These are phyloP conservation scores for Orycteropus afer DNA, from an alignment of 2,113 vertebrate genomes.

Conservation along the genomic window DNA sequence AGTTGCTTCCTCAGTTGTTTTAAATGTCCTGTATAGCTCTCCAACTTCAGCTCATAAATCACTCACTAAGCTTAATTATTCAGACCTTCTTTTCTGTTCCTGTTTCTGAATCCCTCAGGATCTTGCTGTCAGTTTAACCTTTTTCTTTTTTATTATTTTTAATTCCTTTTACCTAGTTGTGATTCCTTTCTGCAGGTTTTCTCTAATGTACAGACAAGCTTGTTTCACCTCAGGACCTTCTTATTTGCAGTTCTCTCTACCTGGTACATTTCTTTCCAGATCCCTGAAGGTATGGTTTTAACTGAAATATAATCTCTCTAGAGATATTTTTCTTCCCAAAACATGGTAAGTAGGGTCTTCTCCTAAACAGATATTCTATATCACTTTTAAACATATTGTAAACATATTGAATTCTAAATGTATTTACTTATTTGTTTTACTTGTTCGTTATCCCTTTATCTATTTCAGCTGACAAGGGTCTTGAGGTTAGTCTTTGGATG, in stretches of 20 bases:
- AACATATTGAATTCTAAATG: not conserved
- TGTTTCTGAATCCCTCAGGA: not conserved
- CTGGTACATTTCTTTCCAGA: not conserved
- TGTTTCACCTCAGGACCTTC: not conserved
- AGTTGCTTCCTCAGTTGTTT: not conserved
- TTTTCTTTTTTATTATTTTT: not conserved
- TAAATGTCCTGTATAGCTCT: not conserved
- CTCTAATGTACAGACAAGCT: not conserved
- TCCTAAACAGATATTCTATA: not conserved
- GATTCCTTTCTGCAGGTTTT: not conserved
- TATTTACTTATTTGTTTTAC: not conserved
- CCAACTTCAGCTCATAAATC: not conserved
- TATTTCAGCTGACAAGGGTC: not conserved
- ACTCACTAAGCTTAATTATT: not conserved
- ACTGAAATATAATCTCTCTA: not conserved
- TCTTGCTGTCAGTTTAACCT: not conserved
- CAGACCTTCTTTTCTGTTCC: not conserved
- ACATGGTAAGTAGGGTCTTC: not conserved
- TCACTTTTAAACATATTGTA: not conserved
- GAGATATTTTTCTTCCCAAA: not conserved
- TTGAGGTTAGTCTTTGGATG: not conserved
- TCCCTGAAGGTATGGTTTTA: not conserved
- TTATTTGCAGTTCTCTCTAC: not conserved
- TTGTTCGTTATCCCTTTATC: not conserved
- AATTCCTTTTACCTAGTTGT: not conserved